Evolutionary conservation across 2,888 invertebrate genomes (phyloP), one percentile per base, ranked within the genome.

Genomic region (Lasioglossum pauxillum): DNA sequence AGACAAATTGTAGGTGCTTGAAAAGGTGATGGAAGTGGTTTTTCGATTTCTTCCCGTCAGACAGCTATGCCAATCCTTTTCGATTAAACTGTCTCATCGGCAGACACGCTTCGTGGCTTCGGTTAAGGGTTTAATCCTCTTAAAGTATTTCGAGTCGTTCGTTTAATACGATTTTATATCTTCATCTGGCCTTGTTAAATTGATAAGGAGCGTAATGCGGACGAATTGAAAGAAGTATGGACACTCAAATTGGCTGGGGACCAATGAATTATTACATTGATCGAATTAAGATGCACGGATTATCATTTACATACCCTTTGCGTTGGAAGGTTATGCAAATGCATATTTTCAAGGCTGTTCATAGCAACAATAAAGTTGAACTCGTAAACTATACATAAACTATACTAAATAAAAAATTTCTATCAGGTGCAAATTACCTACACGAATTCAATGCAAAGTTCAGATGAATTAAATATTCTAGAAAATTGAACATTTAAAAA

Each of bases 1-100:
- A 78, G 83, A 83, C 88, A 89, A 89, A 86, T 88, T 90, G 79
- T 86, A 69, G 78, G 78, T 78, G 82, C 72, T 90, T 80, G 53
- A 88, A 84, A 89, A 91, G 82, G 53, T 82, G 88, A 87, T 84
- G 69, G 69, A 38, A 69, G 85, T 79, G 79, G 78, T 75, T 74
- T 84, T 77, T 75, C 57, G 38, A 69, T 79, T 75, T 31, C 80
- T 49, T 74, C 38, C 64, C 80, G 80, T 83, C 85, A 71, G 78
- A 84, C 64, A 78, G 71, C 75, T 41, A 8, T 44, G 69, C 75
- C 72, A 72, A 76, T 75, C 80, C 38, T 71, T 74, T 72, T 82
- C 82, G 79, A 89, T 89, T 88, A 89, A 88, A 89, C 74, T 72
- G 82, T 81, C 84, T 75, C 38, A 19, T 69, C 69, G 77, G 38